These are phyloP conservation scores for Heliconius hermathena DNA, from an alignment of 1,140 invertebrate genomes.

Conservation along the genomic window DNA sequence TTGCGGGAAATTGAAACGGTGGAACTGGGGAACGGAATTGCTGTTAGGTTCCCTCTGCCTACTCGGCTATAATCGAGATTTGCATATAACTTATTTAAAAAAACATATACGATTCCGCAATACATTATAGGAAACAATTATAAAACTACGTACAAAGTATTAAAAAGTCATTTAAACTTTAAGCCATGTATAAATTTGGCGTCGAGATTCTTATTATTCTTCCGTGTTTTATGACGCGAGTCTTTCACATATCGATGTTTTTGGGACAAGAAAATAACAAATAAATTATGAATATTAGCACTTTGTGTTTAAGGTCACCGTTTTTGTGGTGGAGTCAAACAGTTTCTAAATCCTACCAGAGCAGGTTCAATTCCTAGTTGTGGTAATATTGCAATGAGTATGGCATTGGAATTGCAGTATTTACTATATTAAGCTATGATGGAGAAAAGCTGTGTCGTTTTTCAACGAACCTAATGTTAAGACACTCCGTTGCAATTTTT, in stretches of 20 bases:
- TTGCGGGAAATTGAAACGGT: too few species aligned
- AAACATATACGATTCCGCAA: neutral
- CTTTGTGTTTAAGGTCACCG: neutral
- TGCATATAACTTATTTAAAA: neutral
- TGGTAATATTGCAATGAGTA: too few species aligned
- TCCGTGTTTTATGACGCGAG: neutral
- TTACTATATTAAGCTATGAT: too few species aligned
- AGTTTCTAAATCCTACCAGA: too few species aligned
- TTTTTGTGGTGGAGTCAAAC: neutral
- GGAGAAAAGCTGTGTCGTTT: too few species aligned
- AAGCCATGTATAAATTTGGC: neutral
- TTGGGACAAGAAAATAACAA: neutral
- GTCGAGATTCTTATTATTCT: neutral
- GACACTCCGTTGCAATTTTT: too few species aligned
- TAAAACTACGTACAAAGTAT: neutral
- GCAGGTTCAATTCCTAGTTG: too few species aligned
- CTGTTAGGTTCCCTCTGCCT: too few species aligned
- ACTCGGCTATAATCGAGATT: too few species aligned
- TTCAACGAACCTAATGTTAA: too few species aligned
- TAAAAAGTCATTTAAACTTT: neutral
- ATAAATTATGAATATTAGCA: conserved; percentile 4
- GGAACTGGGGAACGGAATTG: too few species aligned
- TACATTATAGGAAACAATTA: neutral
- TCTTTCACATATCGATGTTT: neutral
- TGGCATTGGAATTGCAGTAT: too few species aligned